Conservation (phyloP, 2,797 vertebrate species). For the Sciurus carolinensis region DNA sequence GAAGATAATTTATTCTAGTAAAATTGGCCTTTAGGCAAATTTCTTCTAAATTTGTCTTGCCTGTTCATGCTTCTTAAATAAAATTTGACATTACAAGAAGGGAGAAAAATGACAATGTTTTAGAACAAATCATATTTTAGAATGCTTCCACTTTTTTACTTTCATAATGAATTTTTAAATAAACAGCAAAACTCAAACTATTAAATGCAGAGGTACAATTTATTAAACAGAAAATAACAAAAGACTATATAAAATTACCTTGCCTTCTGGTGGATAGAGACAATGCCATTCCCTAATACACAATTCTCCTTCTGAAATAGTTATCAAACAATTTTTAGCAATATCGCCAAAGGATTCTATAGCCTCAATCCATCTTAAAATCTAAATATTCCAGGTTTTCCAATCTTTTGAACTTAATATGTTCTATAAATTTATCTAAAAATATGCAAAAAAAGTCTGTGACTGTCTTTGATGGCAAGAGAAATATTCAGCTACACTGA, state of each 20-base stretch:
- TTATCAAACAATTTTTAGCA: background rate
- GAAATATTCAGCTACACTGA: background rate
- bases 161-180: slow-evolving; percentile 38
- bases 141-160: slow-evolving; percentile 1
- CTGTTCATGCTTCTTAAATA: slow-evolving; percentile 52
- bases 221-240: slow-evolving; percentile 43
- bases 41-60: slow-evolving; percentile 37
- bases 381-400: background rate
- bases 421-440: background rate
- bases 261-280: background rate
- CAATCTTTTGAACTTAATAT: background rate
- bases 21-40: slow-evolving; percentile 61
- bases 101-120: background rate
- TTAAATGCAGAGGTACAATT: slow-evolving; percentile 5
- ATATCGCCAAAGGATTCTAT: background rate
- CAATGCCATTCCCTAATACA: background rate
- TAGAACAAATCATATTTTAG: slow-evolving; percentile 45
- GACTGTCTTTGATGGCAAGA: slow-evolving; percentile 3
- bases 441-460: background rate
- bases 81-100: background rate
- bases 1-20: slow-evolving; percentile 22
- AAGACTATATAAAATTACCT: slow-evolving; percentile 10
- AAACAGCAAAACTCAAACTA: background rate
- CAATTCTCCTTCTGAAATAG: background rate
- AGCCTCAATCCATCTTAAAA: background rate